Evolutionary conservation across 2,113 vertebrate species (phyloP).

Genomic region (Podocnemis expansa): DNA sequence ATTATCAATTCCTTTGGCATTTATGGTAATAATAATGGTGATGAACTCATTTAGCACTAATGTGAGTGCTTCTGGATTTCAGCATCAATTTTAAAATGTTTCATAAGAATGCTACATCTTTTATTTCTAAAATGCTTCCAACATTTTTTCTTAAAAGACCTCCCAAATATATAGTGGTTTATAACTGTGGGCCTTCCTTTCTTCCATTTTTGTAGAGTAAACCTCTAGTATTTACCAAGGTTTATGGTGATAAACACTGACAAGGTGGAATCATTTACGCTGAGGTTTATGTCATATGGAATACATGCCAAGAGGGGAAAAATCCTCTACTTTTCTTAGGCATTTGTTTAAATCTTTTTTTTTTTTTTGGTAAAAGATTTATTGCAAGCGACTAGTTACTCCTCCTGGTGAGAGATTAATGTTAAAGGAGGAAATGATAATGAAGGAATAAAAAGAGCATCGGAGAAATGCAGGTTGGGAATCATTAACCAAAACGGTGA

Average conservation of each 20-base stretch:
- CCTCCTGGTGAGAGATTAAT: slow-evolving; percentile 27
- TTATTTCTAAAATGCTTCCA: slow-evolving; percentile 26
- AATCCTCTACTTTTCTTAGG: slow-evolving; percentile 25
- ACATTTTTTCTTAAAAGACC: background rate
- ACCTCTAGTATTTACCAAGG: slow-evolving; percentile 21
- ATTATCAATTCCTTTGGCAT: slow-evolving; percentile 60
- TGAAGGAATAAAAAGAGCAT: background rate
- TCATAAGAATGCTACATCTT: background rate
- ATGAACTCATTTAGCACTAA: slow-evolving; percentile 49
- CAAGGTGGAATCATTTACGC: slow-evolving; percentile 48
- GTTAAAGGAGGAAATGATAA: background rate
- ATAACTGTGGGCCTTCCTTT: background rate
- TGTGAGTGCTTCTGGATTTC: slow-evolving; percentile 10
- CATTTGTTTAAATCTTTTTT: slow-evolving; percentile 20
- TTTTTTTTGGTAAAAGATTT: slow-evolving; percentile 30
- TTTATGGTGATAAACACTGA: slow-evolving; percentile 54
- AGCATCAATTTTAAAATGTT: slow-evolving; percentile 17
- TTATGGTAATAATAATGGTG: slow-evolving; percentile 65
- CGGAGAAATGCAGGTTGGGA: background rate
- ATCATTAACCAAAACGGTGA: background rate
- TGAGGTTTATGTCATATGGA: slow-evolving; percentile 13
- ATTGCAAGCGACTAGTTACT: slow-evolving; percentile 5
- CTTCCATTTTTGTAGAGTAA: background rate
- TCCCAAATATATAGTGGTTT: background rate
- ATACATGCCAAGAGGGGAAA: background rate